A percentile compares a stretch with the other conserved stretches of the same genome.
Conservation (phyloP, 1,140 invertebrate genomes). For the Drosophila watanabei region DNA sequence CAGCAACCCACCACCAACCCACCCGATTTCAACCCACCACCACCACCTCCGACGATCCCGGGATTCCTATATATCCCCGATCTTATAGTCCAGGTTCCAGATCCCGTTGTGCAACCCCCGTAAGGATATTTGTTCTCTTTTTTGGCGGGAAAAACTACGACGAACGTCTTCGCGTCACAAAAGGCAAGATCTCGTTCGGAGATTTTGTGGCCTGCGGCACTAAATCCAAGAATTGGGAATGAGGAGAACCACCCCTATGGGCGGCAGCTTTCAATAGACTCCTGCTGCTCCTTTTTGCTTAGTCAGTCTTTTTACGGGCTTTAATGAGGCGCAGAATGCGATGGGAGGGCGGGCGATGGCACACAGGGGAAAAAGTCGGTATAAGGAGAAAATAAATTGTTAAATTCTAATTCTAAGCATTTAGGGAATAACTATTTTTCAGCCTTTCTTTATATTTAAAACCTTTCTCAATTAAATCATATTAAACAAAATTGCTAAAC, state of each 20-base stretch:
- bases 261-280: conserved; percentile 33
- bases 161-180: conserved; percentile 59
- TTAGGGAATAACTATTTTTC: no score
- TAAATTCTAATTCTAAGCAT: no score
- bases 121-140: conserved; percentile 46
- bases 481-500: no score
- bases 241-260: conserved; percentile 20
- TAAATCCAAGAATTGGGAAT: background rate
- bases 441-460: no score
- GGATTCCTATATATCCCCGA: conserved; percentile 9
- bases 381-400: no score
- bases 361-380: conserved; percentile 9
- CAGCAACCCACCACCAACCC: conserved; percentile 49
- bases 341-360: conserved; percentile 18
- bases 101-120: conserved; percentile 72
- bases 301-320: conserved; percentile 11
- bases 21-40: conserved; percentile 69
- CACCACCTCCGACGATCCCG: conserved; percentile 51
- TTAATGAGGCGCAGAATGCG: conserved; percentile 18
- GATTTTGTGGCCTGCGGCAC: conserved; percentile 46
- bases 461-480: no score
- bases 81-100: conserved; percentile 1
- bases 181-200: conserved; percentile 42
- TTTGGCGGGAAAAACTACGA: conserved; percentile 74
- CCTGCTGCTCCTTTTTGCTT: conserved; percentile 49